Evolutionary conservation across 2,113 vertebrate species (phyloP).

Genomic region (Neodontobutis hainanensis): DNA sequence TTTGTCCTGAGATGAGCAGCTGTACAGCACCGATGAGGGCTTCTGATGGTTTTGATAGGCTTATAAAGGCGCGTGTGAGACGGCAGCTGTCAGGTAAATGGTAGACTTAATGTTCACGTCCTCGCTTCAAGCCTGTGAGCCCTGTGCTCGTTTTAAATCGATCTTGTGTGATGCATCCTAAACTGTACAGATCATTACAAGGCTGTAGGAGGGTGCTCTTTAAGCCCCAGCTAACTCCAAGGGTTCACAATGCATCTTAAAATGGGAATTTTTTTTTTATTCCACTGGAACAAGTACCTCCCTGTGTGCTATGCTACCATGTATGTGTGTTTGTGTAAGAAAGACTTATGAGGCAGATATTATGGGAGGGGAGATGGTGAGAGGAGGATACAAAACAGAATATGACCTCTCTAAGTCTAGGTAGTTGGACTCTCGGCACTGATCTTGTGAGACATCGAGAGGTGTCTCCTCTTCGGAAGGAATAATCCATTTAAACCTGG

Average conservation of each 20-base stretch:
- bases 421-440: conserved; percentile 59
- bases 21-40: conserved; percentile 7
- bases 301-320: not conserved
- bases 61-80: conserved; percentile 39
- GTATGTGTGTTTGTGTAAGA: conserved; percentile 3
- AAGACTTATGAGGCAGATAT: conserved; percentile 11
- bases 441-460: conserved; percentile 70
- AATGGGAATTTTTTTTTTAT: conserved; percentile 40
- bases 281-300: conserved; percentile 24
- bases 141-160: conserved; percentile 31
- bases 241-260: conserved; percentile 21
- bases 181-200: conserved; percentile 48
- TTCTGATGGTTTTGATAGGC: conserved; percentile 45
- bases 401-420: conserved; percentile 61
- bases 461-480: conserved; percentile 66
- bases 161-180: conserved; percentile 41
- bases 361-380: conserved; percentile 18
- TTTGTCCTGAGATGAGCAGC: conserved; percentile 31
- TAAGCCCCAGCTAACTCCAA: conserved; percentile 20
- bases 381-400: conserved; percentile 39
- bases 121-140: conserved; percentile 35
- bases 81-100: conserved; percentile 43
- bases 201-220: conserved; percentile 43
- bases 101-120: conserved; percentile 31
- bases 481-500: conserved; percentile 71